Conservation (phyloP, 1,140 invertebrate species). For the Trissolcus basalis region DNA sequence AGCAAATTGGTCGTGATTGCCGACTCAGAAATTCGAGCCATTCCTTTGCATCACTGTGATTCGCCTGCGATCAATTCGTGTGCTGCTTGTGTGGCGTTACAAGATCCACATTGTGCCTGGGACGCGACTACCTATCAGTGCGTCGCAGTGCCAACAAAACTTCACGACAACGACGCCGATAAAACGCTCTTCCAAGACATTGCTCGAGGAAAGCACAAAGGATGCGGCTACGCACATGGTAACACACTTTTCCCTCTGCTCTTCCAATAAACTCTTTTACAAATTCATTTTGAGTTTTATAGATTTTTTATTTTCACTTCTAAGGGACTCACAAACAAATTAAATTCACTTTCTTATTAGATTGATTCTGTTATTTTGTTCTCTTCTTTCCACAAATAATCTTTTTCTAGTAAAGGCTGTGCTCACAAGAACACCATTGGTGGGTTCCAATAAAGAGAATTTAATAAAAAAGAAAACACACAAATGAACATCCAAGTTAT, state of each 20-base stretch:
- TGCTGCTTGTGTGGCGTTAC: constrained; percentile 91
- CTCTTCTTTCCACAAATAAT: too few species aligned
- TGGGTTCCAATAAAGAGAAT: not conserved
- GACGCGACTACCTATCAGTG: constrained; percentile 86
- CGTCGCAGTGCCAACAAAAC: constrained; percentile 81
- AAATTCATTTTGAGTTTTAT: too few species aligned
- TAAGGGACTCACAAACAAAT: too few species aligned
- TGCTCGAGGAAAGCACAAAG: constrained; percentile 80
- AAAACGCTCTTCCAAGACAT: constrained; percentile 85
- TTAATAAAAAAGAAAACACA: too few species aligned
- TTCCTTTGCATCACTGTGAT: constrained; percentile 91
- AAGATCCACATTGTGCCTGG: constrained; percentile 99
- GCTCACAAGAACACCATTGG: too few species aligned
- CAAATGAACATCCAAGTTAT: too few species aligned
- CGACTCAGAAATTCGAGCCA: constrained; percentile 88
- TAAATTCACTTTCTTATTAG: too few species aligned
- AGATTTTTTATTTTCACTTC: too few species aligned
- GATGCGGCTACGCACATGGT: constrained; percentile 79
- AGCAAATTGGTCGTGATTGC: constrained; percentile 93
- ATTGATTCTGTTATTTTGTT: too few species aligned
- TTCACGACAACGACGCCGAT: constrained; percentile 81
- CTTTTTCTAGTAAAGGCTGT: too few species aligned
- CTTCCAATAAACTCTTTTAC: constrained; percentile 4
- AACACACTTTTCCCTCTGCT: constrained; percentile 14
- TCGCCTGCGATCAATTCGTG: constrained; percentile 76